phyloP scores from a whole-genome alignment of 2,797 vertebrate genomes.

The Rhinoraja longicauda region DNA sequence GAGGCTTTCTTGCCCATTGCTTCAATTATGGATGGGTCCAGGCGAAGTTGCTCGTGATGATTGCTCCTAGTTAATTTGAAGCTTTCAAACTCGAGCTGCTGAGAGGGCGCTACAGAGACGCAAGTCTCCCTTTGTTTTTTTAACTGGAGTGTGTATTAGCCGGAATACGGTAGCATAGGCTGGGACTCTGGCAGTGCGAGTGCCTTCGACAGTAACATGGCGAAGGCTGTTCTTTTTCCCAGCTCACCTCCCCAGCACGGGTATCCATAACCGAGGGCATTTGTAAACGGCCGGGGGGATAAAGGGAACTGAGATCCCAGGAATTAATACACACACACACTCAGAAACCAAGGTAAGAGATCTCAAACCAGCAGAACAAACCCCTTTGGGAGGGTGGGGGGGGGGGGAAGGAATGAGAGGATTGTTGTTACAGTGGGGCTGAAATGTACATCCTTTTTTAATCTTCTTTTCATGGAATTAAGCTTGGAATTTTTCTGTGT shows the following conservation, averaged over 20 bases:
- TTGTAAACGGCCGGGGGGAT: not conserved
- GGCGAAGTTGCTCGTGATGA: no score
- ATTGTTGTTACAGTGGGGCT: not conserved
- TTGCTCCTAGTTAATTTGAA: no score
- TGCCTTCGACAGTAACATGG: conserved; percentile 12
- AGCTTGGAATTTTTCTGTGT: not conserved
- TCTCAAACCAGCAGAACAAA: not conserved
- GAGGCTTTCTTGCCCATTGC: no score
- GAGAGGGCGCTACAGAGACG: no score
- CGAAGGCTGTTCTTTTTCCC: not conserved
- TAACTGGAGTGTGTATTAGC: not conserved
- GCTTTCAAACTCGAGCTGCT: no score
- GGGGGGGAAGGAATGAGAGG: not conserved
- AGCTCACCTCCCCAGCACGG: not conserved
- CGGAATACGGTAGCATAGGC: conserved; percentile 22
- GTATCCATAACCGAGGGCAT: not conserved
- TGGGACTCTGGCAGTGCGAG: not conserved
- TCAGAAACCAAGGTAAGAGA: not conserved
- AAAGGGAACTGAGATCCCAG: not conserved
- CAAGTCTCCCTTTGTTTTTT: not conserved
- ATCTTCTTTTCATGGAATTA: not conserved
- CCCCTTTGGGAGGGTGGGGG: not conserved
- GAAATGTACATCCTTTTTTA: not conserved
- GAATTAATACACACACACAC: not conserved
- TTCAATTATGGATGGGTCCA: no score